Base-by-base conservation (phyloP, 30 jellyfish, hydroid and myxozoan genomes). In the Cassiopea xamachana region DNA sequence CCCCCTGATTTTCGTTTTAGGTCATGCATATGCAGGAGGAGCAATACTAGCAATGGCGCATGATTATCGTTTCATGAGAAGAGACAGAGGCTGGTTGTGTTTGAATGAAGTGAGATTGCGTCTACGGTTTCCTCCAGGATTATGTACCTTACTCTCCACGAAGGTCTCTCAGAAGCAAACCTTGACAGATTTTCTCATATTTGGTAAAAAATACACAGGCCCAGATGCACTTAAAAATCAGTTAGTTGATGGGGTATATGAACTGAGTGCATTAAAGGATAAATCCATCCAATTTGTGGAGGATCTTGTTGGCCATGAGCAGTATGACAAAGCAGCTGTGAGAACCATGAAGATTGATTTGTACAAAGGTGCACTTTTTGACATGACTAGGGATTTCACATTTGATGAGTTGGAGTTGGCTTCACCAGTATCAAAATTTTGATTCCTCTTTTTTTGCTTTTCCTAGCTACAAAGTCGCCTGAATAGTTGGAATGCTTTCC, bases 11-110 rank as follows among this genome's bases (percentile, higher is more conserved):
- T 55, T 55, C 27, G 6, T 64, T 64, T 64, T 27, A 90, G 97
- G 97, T 19, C 97, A 90, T 90, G 97, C 97, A 1, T 90, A 62
- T 90, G 97, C 97, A 3, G 97, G 80, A 3, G 97, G 97, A 1
- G 92, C 85, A 2, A 13, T 90, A 16, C 87, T 90, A 16, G 97
- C 97, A 0, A 79, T 81, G 90, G 92, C 84, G 15, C 97, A 90
- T 90, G 97, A 90, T 75, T 90, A 76, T 79, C 97, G 97, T 44
- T 27, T 90, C 7, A 90, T 90, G 97, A 81, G 91, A 64, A 80
- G 73, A 69, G 92, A 90, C 61, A 82, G 74, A 58, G 97, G 97
- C 49, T 90, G 97, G 97, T 55, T 90, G 1, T 90, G 97, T 75
- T 70, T 90, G 60, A 82, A 74, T 43, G 97, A 90, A 50, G 89